A percentile compares a stretch with the other conserved stretches of the same genome.
Conservation (phyloP, 2,113 vertebrate genomes). For the Hippocampus guttulatus region DNA sequence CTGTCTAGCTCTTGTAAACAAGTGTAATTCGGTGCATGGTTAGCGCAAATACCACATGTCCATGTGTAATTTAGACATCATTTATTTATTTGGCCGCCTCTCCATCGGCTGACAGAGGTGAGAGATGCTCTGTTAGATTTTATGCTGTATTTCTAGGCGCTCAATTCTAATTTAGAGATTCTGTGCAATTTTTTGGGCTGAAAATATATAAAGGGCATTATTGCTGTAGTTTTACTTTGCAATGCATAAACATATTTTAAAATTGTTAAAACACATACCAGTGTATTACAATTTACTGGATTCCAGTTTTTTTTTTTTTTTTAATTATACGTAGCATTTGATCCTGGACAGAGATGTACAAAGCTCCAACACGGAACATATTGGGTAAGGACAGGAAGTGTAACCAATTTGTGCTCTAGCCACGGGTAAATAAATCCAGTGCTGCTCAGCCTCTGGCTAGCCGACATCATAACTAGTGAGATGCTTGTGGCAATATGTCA, state of each 20-base stretch:
- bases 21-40: slow-evolving; percentile 52
- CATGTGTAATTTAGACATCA: slow-evolving; percentile 54
- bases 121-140: slow-evolving; percentile 19
- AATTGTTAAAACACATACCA: no score
- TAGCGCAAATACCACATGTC: slow-evolving; percentile 42
- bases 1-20: slow-evolving; percentile 57
- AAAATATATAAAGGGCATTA: no score
- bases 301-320: no score
- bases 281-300: no score
- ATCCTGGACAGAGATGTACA: background rate
- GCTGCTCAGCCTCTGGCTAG: no score
- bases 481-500: background rate
- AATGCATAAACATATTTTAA: no score
- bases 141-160: background rate
- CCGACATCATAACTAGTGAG: no score
- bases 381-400: background rate
- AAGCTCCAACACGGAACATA: background rate
- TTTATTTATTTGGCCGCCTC: slow-evolving; percentile 47
- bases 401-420: no score
- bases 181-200: no score
- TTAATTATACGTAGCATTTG: no score
- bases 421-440: no score
- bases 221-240: no score
- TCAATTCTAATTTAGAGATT: background rate
- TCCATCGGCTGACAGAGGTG: slow-evolving; percentile 40